Conservation (phyloP, 1,140 invertebrate species). For the Chironomus striatipennis region DNA sequence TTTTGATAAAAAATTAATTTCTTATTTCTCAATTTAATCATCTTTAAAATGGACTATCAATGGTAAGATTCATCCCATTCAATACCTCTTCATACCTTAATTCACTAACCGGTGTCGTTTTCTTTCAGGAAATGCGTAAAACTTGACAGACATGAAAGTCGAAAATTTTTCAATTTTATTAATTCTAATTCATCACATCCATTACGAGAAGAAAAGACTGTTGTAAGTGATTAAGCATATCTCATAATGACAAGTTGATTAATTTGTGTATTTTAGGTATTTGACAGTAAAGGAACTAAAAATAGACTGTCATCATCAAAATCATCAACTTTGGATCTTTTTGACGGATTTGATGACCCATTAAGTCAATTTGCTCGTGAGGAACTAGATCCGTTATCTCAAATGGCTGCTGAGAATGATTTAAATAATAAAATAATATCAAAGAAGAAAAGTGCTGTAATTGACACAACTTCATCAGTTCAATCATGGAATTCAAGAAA, state of each 20-base stretch:
- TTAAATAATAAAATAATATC: slow-evolving; percentile 19
- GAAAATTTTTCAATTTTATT: neutral
- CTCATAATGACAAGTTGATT: slow-evolving; percentile 24
- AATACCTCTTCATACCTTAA: neutral
- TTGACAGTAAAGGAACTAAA: slow-evolving; percentile 30
- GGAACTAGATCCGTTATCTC: slow-evolving; percentile 53
- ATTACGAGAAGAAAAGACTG: slow-evolving; percentile 29
- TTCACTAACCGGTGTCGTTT: neutral
- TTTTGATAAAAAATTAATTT: neutral
- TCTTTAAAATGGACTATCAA: neutral
- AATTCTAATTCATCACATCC: slow-evolving; percentile 31
- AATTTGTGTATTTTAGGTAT: slow-evolving; percentile 26
- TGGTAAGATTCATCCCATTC: neutral
- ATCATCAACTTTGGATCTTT: slow-evolving; percentile 41
- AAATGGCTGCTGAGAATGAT: slow-evolving; percentile 48
- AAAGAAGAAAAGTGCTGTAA: neutral
- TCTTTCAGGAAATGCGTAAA: slow-evolving; percentile 1
- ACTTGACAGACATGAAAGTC: neutral
- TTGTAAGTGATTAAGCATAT: slow-evolving; percentile 26
- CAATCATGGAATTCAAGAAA: slow-evolving; percentile 69
- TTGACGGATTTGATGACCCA: slow-evolving; percentile 62
- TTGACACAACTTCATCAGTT: slow-evolving; percentile 31
- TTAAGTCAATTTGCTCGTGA: slow-evolving; percentile 59
- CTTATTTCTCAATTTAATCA: neutral
- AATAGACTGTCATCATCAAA: slow-evolving; percentile 25